A percentile compares a stretch with the other conserved stretches of the same genome.
Conservation (phyloP, 2,888 invertebrate species). For the Drosophila dives region DNA sequence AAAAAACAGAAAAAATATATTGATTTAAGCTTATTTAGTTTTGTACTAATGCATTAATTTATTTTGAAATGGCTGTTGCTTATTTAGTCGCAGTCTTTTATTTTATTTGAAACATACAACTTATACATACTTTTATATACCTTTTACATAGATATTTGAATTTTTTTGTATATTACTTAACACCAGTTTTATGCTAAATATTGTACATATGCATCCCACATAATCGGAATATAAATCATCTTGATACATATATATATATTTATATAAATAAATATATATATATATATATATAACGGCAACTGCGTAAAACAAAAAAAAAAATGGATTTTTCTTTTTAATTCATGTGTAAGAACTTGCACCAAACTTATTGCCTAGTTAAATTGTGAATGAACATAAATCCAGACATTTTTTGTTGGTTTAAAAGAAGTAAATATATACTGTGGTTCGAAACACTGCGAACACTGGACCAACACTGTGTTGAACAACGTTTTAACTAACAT, state of each 20-base stretch:
- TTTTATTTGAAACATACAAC: slow-evolving; percentile 11
- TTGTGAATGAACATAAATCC: slow-evolving; percentile 12
- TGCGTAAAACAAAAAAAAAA: background rate
- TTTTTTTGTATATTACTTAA: slow-evolving; percentile 60
- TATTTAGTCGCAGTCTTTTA: slow-evolving; percentile 37
- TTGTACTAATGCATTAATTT: slow-evolving; percentile 74
- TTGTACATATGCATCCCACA: slow-evolving; percentile 68
- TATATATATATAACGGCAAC: slow-evolving; percentile 35
- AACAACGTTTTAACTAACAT: slow-evolving; percentile 17
- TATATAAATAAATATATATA: slow-evolving; percentile 26
- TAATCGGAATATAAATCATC: slow-evolving; percentile 40
- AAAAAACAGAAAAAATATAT: background rate
- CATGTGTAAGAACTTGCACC: background rate
- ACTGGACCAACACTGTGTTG: slow-evolving; percentile 58
- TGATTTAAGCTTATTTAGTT: slow-evolving; percentile 64
- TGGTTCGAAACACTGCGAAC: slow-evolving; percentile 23
- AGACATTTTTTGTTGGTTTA: slow-evolving; percentile 10
- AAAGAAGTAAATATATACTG: background rate
- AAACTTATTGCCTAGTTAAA: slow-evolving; percentile 1
- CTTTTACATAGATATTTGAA: slow-evolving; percentile 23
- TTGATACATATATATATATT: slow-evolving; percentile 25
- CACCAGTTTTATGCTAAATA: slow-evolving; percentile 64
- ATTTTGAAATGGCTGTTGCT: slow-evolving; percentile 54
- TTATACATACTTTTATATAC: slow-evolving; percentile 21
- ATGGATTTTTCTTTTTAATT: background rate